These are phyloP conservation scores for Poecilia wingei DNA, from an alignment of 2,797 vertebrate genomes.

Conservation along the genomic window DNA sequence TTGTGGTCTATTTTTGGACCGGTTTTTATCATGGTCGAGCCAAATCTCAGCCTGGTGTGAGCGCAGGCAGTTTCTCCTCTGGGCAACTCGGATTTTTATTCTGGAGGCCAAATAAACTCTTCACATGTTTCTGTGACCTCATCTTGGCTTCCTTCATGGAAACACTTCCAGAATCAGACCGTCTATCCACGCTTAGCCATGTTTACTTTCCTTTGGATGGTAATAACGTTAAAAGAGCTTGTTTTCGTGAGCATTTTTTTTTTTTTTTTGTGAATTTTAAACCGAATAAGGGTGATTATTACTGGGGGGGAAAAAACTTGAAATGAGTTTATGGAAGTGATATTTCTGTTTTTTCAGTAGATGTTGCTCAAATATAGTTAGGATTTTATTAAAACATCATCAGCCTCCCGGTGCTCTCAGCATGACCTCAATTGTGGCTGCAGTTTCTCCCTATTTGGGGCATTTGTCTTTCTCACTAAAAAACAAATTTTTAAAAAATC, in stretches of 20 bases:
- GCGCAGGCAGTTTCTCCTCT: not conserved
- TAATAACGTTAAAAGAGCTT: not conserved
- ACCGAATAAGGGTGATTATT: not conserved
- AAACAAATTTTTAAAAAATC: not conserved
- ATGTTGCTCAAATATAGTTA: not conserved
- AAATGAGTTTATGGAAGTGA: not conserved
- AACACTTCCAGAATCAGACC: not conserved
- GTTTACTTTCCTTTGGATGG: not conserved
- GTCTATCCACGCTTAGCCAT: not conserved
- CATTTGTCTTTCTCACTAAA: not conserved
- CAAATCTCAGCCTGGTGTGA: not conserved
- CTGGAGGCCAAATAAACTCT: conserved; percentile 1
- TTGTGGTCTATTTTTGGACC: not conserved
- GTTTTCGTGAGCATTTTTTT: not conserved
- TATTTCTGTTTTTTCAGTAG: not conserved
- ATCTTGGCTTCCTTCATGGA: not conserved
- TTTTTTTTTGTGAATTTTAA: not conserved
- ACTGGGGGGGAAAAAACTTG: not conserved
- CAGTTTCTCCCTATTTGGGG: not conserved
- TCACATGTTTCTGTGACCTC: not conserved
- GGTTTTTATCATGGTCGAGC: not conserved
- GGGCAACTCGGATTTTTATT: not conserved
- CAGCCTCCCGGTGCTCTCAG: not conserved
- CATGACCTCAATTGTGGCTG: not conserved
- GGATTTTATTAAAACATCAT: not conserved